phyloP scores from a whole-genome alignment of 2,797 vertebrate genomes.

The Remorina albescens region DNA sequence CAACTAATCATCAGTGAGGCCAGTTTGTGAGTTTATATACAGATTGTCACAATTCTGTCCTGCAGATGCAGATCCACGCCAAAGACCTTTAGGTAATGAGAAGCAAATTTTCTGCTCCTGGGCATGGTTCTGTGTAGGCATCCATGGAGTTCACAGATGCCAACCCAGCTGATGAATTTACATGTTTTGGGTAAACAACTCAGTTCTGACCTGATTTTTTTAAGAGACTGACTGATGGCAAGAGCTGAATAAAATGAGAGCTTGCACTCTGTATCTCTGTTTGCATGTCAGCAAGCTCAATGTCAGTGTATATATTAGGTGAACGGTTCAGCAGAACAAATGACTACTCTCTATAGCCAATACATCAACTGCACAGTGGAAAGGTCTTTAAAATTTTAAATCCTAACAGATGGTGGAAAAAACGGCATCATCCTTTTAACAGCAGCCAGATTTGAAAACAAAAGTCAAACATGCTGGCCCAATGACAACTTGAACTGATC shows the following conservation, averaged over 20 bases:
- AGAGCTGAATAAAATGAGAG: background rate
- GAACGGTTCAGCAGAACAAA: background rate
- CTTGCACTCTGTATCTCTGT: background rate
- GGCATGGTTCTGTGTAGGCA: background rate
- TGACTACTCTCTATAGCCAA: background rate
- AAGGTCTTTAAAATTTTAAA: background rate
- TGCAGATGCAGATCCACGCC: background rate
- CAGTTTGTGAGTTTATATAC: background rate
- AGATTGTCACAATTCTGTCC: conserved; percentile 1
- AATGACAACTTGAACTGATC: background rate
- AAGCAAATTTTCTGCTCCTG: background rate
- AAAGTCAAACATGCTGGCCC: background rate
- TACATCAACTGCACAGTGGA: background rate
- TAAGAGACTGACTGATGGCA: background rate
- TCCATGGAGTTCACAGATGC: background rate
- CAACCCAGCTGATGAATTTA: background rate
- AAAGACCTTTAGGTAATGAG: background rate
- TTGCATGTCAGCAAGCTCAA: background rate
- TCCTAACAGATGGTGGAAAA: background rate
- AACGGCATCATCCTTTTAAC: background rate
- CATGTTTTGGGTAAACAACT: background rate
- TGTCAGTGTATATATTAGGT: background rate
- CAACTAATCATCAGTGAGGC: conserved; percentile 1
- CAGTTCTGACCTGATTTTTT: background rate
- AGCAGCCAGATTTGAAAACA: background rate